These are phyloP conservation scores for Dendroctonus ponderosae DNA, from an alignment of 1,140 invertebrate species.

Conservation along the genomic window DNA sequence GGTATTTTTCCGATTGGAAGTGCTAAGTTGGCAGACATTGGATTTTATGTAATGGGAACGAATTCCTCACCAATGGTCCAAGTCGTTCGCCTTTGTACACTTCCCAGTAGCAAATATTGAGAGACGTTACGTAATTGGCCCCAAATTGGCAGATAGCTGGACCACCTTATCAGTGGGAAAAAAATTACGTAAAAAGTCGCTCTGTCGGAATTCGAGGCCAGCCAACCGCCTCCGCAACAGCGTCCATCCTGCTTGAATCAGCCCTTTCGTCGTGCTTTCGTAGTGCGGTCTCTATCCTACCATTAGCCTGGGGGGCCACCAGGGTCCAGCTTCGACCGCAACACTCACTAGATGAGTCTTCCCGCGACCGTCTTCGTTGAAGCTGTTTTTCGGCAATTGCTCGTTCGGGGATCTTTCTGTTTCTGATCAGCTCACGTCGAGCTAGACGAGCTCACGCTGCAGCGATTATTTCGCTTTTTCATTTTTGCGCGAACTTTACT, in stretches of 20 bases:
- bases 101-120: too few relatives aligned
- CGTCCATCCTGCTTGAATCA: background rate
- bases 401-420: background rate
- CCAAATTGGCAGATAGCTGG: background rate
- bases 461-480: background rate
- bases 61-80: too few relatives aligned
- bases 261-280: conserved; percentile 11
- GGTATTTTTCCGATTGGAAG: too few relatives aligned
- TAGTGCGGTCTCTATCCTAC: background rate
- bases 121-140: background rate
- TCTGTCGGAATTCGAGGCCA: background rate
- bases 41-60: too few relatives aligned
- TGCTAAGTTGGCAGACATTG: too few relatives aligned
- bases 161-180: background rate
- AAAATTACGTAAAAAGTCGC: conserved; percentile 12
- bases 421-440: background rate
- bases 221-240: conserved; percentile 4
- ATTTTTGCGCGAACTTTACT: background rate
- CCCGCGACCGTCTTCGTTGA: conserved; percentile 14
- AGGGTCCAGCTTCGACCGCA: conserved; percentile 10
- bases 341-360: conserved; percentile 11
- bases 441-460: background rate
- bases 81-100: too few relatives aligned
- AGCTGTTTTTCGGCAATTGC: conserved; percentile 8
- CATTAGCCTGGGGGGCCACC: background rate